Base-by-base conservation (phyloP, 2,888 invertebrate genomes). In the Megastigmus dorsalis region DNA sequence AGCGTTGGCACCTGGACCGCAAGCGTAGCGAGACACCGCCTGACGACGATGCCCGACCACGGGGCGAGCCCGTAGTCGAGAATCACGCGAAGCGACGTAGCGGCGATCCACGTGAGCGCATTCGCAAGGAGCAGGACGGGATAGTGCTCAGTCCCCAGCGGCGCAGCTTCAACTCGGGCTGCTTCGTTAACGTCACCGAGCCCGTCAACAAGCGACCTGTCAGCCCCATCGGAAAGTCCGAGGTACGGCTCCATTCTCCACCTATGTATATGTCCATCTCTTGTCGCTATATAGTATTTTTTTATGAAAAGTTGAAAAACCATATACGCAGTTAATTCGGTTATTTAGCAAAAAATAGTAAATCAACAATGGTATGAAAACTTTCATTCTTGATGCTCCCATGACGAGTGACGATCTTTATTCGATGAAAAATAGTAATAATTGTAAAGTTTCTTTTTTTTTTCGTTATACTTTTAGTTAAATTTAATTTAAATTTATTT, bases 71-170 rank as follows among this genome's bases (percentile, higher is more conserved):
- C 3, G 33, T 15, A 13, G 23, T 1, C 1, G 65, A 57, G 1
- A 50, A 10, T 13, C 50, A 65, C 30, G 30, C 57, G 30, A 52
- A 71, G 30, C 18, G 68, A 89, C 80, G 90, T 90, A 60, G 90
- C 89, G 88, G 89, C 9, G 94, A 94, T 86, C 93, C 93, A 3
- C 91, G 93, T 76, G 95, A 95, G 85, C 92, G 95, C 59, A 90
- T 95, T 62, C 93, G 94, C 79, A 95, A 95, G 87, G 95, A 95
- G 88, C 93, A 93, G 86, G 95, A 95, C 87, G 94, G 94, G 62
- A 95, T 96, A 80, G 93, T 96, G 80, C 89, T 96, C 82, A 95
- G 95, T 80, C 96, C 96, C 63, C 96, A 96, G 88, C 91, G 96
- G 10, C 91, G 95, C 79, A 95, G 94, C 82, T 96, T 96, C 89